A percentile compares a stretch with the other conserved stretches of the same genome.
These are phyloP conservation scores for Dendrocincla fuliginosa DNA, from an alignment of 2,797 vertebrate genomes.

Conservation along the genomic window DNA sequence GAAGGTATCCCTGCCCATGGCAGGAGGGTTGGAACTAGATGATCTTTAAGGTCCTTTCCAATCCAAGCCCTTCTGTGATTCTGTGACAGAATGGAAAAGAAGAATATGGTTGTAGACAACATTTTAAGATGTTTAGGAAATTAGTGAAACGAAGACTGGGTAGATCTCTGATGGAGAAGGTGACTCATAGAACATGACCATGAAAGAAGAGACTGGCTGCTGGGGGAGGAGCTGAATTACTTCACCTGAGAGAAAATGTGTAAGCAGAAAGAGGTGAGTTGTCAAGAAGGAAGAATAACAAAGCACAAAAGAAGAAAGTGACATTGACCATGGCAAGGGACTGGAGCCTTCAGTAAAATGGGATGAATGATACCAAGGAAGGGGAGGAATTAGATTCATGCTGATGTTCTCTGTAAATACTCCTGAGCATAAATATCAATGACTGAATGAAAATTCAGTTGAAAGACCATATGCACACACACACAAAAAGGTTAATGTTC, in stretches of 20 bases:
- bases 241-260: background rate
- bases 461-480: background rate
- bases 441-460: background rate
- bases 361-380: background rate
- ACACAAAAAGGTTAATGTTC: background rate
- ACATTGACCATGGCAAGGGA: background rate
- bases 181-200: background rate
- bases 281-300: background rate
- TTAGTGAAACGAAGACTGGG: background rate
- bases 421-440: background rate
- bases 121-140: background rate
- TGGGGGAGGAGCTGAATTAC: background rate
- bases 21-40: background rate
- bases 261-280: background rate
- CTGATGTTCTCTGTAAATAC: background rate
- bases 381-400: background rate
- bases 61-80: background rate
- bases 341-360: background rate
- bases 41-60: background rate
- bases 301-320: background rate
- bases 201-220: background rate
- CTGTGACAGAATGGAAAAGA: background rate
- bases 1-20: fast-evolving
- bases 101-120: background rate
- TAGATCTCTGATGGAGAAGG: background rate